Percentiles rank a stretch among this genome's conserved stretches.
Conservation (phyloP, 2,888 invertebrate genomes). For the Cerastis rubricosa region DNA sequence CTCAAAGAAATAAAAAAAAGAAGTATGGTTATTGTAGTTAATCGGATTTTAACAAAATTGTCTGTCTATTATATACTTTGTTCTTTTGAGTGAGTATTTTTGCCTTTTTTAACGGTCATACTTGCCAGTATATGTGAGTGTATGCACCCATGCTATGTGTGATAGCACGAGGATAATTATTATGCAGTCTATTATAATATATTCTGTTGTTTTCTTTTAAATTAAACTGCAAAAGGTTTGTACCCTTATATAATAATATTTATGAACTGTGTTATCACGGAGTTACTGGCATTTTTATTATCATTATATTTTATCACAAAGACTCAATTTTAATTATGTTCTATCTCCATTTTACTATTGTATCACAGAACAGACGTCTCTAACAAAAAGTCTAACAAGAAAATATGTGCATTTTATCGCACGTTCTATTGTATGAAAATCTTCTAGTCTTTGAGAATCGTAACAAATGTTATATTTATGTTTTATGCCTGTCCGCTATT, state of each 20-base stretch:
- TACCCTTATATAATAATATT: background rate
- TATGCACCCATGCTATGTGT: background rate
- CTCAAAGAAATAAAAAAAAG: constrained; percentile 49
- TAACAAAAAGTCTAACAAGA: background rate
- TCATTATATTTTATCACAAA: background rate
- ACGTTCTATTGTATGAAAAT: constrained; percentile 35
- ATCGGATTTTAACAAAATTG: constrained; percentile 65
- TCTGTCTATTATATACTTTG: constrained; percentile 58
- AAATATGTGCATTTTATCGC: constrained; percentile 37
- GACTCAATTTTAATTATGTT: background rate
- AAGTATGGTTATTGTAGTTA: constrained; percentile 61
- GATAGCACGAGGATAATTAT: background rate
- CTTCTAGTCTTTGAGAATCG: constrained; percentile 34
- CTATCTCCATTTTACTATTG: background rate
- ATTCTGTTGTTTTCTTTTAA: background rate
- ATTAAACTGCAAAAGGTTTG: too few species aligned
- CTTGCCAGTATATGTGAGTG: background rate
- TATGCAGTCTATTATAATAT: background rate
- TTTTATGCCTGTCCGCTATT: constrained; percentile 36
- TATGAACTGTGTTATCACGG: background rate
- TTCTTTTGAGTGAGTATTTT: constrained; percentile 31
- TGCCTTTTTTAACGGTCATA: constrained; percentile 18
- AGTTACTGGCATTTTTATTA: background rate
- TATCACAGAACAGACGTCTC: background rate
- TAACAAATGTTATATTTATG: constrained; percentile 45